Evolutionary conservation across 2,888 invertebrate genomes (phyloP).

Genomic region (Aphelenchoides bicaudatus): DNA sequence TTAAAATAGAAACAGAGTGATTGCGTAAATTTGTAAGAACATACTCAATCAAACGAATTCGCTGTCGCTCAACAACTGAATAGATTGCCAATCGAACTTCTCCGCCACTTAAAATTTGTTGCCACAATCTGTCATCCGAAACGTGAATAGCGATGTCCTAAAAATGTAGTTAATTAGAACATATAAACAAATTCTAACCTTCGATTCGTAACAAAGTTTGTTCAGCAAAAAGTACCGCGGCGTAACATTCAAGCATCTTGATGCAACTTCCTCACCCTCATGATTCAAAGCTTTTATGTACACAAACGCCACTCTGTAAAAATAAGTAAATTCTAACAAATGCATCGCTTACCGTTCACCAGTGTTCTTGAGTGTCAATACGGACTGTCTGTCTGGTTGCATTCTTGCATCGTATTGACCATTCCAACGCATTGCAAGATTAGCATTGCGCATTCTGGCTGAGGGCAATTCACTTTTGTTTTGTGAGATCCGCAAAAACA

Average conservation of each 20-base stretch:
- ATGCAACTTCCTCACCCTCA: not conserved
- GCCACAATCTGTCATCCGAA: not conserved
- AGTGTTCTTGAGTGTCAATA: conserved; percentile 1
- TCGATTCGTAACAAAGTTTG: not conserved
- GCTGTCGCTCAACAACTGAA: not conserved
- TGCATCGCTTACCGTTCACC: not conserved
- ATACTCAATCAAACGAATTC: not conserved
- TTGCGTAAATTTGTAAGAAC: no score
- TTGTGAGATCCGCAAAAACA: no score
- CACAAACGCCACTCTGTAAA: conserved; percentile 1
- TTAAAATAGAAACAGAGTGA: no score
- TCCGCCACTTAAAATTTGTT: not conserved
- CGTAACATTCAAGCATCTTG: not conserved
- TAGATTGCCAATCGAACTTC: not conserved
- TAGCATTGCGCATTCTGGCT: no score
- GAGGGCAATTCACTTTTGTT: no score
- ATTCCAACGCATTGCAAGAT: no score
- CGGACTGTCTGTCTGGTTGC: not conserved
- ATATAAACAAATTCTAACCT: not conserved
- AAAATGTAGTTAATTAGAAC: not conserved
- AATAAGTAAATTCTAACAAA: not conserved
- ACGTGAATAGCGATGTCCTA: not conserved
- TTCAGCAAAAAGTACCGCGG: not conserved
- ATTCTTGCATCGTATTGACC: not conserved
- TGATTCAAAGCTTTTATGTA: not conserved